A percentile compares a stretch with the other conserved stretches of the same genome.
Evolutionary conservation across 1,140 invertebrate genomes (phyloP).

Genomic region (Battus philenor): DNA sequence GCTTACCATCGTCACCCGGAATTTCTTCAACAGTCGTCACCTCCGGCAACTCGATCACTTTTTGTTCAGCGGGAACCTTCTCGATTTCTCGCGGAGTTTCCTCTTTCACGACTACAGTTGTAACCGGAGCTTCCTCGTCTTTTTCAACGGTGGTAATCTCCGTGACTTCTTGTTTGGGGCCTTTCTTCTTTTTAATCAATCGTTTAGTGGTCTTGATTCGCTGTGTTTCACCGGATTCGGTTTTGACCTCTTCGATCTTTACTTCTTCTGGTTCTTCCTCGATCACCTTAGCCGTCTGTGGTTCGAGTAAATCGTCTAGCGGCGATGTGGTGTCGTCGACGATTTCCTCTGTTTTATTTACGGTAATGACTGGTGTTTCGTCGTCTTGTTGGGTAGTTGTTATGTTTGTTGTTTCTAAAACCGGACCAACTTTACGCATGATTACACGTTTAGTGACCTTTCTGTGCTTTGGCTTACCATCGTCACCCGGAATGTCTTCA

Average conservation of each 20-base stretch:
- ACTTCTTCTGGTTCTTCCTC: conserved; percentile 60
- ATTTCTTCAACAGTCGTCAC: neutral
- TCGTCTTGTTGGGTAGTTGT: conserved; percentile 41
- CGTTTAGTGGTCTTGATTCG: conserved; percentile 29
- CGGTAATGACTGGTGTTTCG: conserved; percentile 27
- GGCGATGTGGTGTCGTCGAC: conserved; percentile 20
- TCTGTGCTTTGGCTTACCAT: conserved; percentile 51
- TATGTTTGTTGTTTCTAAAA: conserved; percentile 43
- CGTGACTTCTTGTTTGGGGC: conserved; percentile 41
- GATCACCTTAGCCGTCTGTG: conserved; percentile 31
- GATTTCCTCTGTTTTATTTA: conserved; percentile 34
- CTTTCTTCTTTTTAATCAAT: conserved; percentile 13
- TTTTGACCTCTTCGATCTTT: conserved; percentile 47
- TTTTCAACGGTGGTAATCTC: conserved; percentile 64
- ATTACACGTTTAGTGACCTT: conserved; percentile 53
- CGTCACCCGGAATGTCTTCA: conserved; percentile 15
- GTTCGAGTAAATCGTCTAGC: conserved; percentile 23
- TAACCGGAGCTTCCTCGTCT: conserved; percentile 19
- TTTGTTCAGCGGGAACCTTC: conserved; percentile 20
- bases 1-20: conserved; percentile 26
- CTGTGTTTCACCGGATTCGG: conserved; percentile 45
- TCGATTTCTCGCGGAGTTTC: conserved; percentile 4
- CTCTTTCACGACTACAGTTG: conserved; percentile 18
- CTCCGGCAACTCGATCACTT: conserved; percentile 4
- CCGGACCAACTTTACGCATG: conserved; percentile 48